Percentiles rank a stretch among this genome's conserved stretches.
Evolutionary conservation across 2,113 vertebrate species (phyloP).

Genomic region (Oenanthe oenanthe): DNA sequence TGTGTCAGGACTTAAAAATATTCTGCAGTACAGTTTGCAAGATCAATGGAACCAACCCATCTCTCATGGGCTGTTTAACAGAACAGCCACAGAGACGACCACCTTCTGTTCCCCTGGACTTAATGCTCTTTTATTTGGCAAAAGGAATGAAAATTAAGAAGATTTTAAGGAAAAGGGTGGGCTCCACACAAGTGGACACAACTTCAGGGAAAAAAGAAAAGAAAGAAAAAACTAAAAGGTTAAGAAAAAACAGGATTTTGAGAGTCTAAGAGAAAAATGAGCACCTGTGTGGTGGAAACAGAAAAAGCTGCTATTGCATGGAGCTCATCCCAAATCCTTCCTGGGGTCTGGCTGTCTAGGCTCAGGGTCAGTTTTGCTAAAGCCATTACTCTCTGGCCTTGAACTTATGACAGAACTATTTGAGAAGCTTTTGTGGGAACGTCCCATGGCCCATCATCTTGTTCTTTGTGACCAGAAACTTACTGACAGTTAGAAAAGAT

Average conservation of each 20-base stretch:
- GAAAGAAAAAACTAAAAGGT: not conserved
- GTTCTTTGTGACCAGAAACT: not conserved
- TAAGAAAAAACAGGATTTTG: not conserved
- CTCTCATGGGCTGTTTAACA: not conserved
- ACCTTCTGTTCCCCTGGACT: not conserved
- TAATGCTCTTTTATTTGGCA: not conserved
- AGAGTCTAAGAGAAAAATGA: not conserved
- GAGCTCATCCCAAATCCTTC: not conserved
- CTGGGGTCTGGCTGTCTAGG: not conserved
- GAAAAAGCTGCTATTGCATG: not conserved
- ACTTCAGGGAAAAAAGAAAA: not conserved
- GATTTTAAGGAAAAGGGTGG: not conserved
- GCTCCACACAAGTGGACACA: not conserved
- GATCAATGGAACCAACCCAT: not conserved
- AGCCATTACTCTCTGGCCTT: not conserved
- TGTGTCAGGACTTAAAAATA: not conserved
- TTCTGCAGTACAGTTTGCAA: not conserved
- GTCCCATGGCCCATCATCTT: not conserved
- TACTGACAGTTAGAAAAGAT: not conserved
- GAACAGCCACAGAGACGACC: not conserved
- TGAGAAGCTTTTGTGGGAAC: not conserved
- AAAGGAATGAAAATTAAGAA: not conserved
- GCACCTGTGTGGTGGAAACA: not conserved
- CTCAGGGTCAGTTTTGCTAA: not conserved
- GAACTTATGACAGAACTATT: not conserved